Evolutionary conservation across 2,888 invertebrate genomes (phyloP), one percentile per base, ranked within the genome.

Genomic region (Coelopa pilipes): DNA sequence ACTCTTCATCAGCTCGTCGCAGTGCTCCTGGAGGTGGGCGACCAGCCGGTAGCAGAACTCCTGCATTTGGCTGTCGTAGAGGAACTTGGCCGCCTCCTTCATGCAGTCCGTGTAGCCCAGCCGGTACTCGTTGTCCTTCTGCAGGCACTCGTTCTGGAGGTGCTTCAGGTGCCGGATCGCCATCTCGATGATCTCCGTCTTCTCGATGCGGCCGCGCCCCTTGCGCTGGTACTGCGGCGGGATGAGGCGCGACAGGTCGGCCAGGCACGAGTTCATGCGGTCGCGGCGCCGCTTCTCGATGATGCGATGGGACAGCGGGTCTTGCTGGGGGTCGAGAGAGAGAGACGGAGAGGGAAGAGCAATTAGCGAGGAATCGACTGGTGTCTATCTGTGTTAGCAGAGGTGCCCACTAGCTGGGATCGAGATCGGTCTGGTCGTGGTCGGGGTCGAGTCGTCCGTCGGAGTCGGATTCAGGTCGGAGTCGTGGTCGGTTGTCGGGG

Each of bases 111-210:
- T 94, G 89, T 93, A 98, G 1, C 98, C 98, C 19, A 94, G 90
- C 72, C 93, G 90, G 87, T 93, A 96, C 79, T 92, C 87, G 75
- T 80, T 86, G 74, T 87, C 88, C 78, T 87, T 87, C 75, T 87
- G 87, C 59, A 86, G 75, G 75, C 85, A 87, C 77, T 88, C 90
- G 76, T 92, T 93, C 85, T 97, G 96, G 76, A 98, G 89, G 87
- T 94, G 94, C 85, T 96, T 96, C 89, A 98, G 93, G 83, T 98
- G 97, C 74, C 95, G 92, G 78, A 97, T 98, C 59, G 98, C 97
- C 97, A 98, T 97, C 89, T 98, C 98, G 75, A 98, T 97, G 76
- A 98, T 98, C 89, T 98, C 98, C 0, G 98, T 98, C 89, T 98
- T 98, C 87, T 98, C 98, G 67, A 98, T 96, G 59, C 98, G 90